A percentile compares a stretch with the other conserved stretches of the same genome.
Evolutionary conservation across 2,113 vertebrate genomes (phyloP).

Genomic region (Talpa occidentalis): DNA sequence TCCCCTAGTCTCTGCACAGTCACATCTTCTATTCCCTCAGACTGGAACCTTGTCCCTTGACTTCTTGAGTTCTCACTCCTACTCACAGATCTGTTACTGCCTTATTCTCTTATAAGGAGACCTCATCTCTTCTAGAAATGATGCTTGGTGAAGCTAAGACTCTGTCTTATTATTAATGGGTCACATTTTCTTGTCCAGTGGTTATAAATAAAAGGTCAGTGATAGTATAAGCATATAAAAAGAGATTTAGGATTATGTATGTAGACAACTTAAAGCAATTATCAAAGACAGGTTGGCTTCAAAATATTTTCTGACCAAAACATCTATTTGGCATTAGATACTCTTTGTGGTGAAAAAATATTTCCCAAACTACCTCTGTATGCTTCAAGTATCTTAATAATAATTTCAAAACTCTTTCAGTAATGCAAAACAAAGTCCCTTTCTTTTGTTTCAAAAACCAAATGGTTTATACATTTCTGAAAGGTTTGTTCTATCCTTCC

Average conservation of each 20-base stretch:
- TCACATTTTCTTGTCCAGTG: not conserved
- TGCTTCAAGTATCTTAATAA: not conserved
- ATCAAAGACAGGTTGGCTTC: constrained; percentile 5
- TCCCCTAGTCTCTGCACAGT: not conserved
- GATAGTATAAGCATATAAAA: not conserved
- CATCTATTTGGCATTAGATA: not conserved
- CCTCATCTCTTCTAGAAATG: not conserved
- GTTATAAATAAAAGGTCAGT: constrained; percentile 30
- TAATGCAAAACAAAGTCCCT: not conserved
- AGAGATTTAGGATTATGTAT: not conserved
- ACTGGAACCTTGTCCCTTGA: not conserved
- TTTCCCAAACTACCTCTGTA: not conserved
- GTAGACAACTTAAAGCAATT: not conserved
- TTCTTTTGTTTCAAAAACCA: not conserved
- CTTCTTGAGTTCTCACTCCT: not conserved
- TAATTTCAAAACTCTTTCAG: constrained; percentile 36
- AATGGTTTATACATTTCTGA: not conserved
- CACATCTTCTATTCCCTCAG: not conserved
- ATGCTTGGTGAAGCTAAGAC: not conserved
- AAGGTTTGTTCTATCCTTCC: not conserved
- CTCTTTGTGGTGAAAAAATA: not conserved
- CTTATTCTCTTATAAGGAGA: not conserved
- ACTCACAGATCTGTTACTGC: not conserved
- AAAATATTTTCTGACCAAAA: constrained; percentile 33
- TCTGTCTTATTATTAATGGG: not conserved